Conservation (phyloP, 2,797 vertebrate genomes). For the Poeciliopsis turneri region DNA sequence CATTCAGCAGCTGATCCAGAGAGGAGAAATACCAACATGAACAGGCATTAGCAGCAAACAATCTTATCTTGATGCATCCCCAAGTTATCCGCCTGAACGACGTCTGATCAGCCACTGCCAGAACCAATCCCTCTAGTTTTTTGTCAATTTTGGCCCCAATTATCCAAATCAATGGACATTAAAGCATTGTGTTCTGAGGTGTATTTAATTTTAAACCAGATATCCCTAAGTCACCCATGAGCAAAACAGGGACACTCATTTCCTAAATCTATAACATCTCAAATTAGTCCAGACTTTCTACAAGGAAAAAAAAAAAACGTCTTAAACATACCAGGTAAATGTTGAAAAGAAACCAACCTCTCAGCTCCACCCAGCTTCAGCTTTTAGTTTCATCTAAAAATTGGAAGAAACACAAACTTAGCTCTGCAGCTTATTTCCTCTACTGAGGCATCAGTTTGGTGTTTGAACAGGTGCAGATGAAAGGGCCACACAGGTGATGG, state of each 20-base stretch:
- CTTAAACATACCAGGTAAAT: neutral
- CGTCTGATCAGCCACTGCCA: conserved; percentile 69
- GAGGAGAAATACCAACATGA: conserved; percentile 61
- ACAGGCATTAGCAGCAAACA: conserved; percentile 59
- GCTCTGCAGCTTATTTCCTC: conserved; percentile 31
- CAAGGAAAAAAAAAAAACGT: neutral
- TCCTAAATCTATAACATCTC: conserved; percentile 36
- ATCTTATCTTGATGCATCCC: conserved; percentile 77
- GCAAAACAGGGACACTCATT: neutral
- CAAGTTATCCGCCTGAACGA: conserved; percentile 74
- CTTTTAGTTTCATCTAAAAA: conserved; percentile 12
- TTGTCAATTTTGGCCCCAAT: conserved; percentile 72
- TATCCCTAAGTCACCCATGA: neutral
- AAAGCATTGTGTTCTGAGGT: conserved; percentile 50
- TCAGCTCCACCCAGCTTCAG: neutral
- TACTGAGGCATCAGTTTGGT: conserved; percentile 44
- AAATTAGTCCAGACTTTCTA: conserved; percentile 54
- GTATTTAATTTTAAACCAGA: neutral
- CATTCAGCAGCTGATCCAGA: conserved; percentile 50
- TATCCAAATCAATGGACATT: conserved; percentile 70
- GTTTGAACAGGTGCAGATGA: conserved; percentile 83
- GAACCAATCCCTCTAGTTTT: conserved; percentile 60
- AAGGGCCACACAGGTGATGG: conserved; percentile 72
- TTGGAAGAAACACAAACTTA: conserved; percentile 21
- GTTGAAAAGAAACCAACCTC: neutral